Base-by-base conservation (phyloP, 2,797 vertebrate species). In the Pelodytes ibericus region DNA sequence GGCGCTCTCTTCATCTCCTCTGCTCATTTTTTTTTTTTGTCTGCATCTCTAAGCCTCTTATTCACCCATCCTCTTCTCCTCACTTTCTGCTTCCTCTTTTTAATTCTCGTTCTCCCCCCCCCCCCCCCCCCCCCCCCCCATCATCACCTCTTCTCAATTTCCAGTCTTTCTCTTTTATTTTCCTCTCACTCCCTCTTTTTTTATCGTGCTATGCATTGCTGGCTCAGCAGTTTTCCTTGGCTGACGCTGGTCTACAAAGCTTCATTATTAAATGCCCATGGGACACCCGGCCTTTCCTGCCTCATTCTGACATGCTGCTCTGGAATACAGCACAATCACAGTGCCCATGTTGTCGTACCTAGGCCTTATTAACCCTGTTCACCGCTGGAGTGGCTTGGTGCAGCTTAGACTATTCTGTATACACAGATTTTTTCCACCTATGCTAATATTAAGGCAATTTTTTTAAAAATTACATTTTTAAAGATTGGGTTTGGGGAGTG, bases 221-320 rank as follows among this genome's bases (percentile, higher is more conserved):
- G 70, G 71, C 70, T 69, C 71, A 72, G 63, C 70, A 27, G 24
- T 58, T 79, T 67, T 68, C 30, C 68, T 25, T 47, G 76, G 76
- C 70, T 63, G 70, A 57, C 22, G 63, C 58, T 44, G 57, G 63
- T 53, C 27, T 71, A 79, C 64, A 79, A 68, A 68, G 70, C 70
- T 72, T 79, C 76, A 79, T 79, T 79, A 79, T 79, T 15, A 73
- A 79, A 79, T 72, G 76, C 76, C 76, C 76, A 61, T 53, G 76
- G 71, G 76, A 78, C 39, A 66, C 29, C 56, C 36, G 25, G 30
- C 57, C 47, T 66, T 44, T 57, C 27, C 24, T 60, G 53, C 63
- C 65, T 22, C 60, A 25, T 16, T 58, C 62, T 39, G 30, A 41
- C 20, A 22, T 11, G 25, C 47, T 13, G 20, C 24, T 36, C 18